Evolutionary conservation across 1,140 invertebrate species (phyloP).

Genomic region (Diachasmimorpha longicaudata): DNA sequence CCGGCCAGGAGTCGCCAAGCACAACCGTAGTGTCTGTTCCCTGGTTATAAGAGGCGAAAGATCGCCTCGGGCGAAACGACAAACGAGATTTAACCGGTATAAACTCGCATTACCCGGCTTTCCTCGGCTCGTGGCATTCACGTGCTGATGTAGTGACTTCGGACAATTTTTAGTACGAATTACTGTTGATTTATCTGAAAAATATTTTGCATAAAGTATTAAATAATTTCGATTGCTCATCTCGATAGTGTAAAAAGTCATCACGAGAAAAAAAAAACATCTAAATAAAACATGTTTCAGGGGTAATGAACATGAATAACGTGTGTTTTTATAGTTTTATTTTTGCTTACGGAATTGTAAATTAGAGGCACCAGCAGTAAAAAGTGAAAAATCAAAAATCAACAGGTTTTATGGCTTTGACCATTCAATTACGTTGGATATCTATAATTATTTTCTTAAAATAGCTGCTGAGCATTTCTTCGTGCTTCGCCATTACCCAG

Average conservation of each 20-base stretch:
- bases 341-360: too few relatives aligned
- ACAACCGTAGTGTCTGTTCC: background rate
- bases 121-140: conserved; percentile 37
- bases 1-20: background rate
- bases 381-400: too few relatives aligned
- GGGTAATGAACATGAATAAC: too few relatives aligned
- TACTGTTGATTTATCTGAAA: background rate
- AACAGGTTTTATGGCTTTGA: too few relatives aligned
- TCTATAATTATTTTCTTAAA: too few relatives aligned
- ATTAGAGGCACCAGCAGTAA: too few relatives aligned
- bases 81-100: conserved; percentile 58
- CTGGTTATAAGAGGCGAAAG: conserved; percentile 24
- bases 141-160: background rate
- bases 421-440: too few relatives aligned
- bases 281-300: background rate
- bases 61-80: conserved; percentile 32
- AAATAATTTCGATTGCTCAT: background rate
- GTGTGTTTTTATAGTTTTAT: too few relatives aligned
- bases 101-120: conserved; percentile 45
- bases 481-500: background rate
- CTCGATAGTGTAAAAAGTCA: too few relatives aligned
- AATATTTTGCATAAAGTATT: background rate
- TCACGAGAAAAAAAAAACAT: background rate
- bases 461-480: too few relatives aligned
- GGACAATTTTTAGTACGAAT: background rate